Evolutionary conservation across 2,888 invertebrate genomes (phyloP), one percentile per base, ranked within the genome.

Genomic region (Acanthacorydalis orientalis): DNA sequence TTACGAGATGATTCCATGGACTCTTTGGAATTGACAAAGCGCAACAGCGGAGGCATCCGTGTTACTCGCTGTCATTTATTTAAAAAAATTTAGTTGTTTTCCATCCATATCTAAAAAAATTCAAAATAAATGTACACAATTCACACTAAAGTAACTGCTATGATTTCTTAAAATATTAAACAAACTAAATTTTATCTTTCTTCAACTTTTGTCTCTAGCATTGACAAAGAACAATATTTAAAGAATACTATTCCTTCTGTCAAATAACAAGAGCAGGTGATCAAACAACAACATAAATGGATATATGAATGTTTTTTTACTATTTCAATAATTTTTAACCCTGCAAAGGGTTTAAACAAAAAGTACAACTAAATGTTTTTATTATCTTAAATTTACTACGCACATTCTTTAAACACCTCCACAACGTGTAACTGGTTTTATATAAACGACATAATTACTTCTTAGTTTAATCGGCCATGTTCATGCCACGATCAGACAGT

Each of bases 31-130:
- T 59, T 61, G 58, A 57, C 60, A 57, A 60, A 60, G 62, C 60
- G 62, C 59, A 62, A 62, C 62, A 65, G 59, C 60, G 67, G 65
- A 64, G 67, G 67, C 67, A 67, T 67, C 62, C 66, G 67, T 64
- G 66, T 64, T 32, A 32, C 16, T 33, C 34, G 37, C 44, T 44
- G 34, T 32, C 34, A 33, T 44, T 31, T 16, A 44, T 35, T 35
- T 15, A 1, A 15, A 14, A 12, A 4, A 33, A 16, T 34, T 35
- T 4, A 35, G 15, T 15, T 12, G 35, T 11, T 14, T 14, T 16
- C 12, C 31, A 43, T 10, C 31, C 12, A 31, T 7, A 12, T 12
- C n/a, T 12, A 37, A 37, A 37, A 39, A 39, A 14, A 39, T 16
- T 16, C 39, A n/a, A 8, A 39, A n/a, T 12, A 39, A 9, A 8